A percentile compares a stretch with the other conserved stretches of the same genome.
Evolutionary conservation across 2,888 invertebrate genomes (phyloP).

Genomic region (Furcula furcula): DNA sequence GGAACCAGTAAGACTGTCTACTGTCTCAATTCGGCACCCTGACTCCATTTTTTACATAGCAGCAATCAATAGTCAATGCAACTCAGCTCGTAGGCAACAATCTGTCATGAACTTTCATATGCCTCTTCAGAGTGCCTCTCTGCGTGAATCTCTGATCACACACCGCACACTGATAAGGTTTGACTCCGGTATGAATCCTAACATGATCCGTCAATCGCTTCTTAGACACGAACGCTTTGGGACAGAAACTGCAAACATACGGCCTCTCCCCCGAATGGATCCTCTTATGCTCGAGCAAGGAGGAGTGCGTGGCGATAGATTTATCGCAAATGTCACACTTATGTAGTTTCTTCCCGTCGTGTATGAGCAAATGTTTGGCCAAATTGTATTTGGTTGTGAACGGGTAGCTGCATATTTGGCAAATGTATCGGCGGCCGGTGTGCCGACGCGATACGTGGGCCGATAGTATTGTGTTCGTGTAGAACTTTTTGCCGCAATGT

Average conservation of each 20-base stretch:
- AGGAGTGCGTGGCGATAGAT: constrained; percentile 50
- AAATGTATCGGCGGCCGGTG: constrained; percentile 58
- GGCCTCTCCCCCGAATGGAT: constrained; percentile 71
- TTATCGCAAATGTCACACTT: constrained; percentile 69
- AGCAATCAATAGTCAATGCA: too few relatives aligned
- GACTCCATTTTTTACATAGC: constrained; percentile 7
- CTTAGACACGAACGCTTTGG: constrained; percentile 62
- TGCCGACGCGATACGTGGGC: constrained; percentile 58
- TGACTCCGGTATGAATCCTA: constrained; percentile 69
- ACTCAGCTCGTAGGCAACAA: constrained; percentile 14
- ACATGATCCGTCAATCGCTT: constrained; percentile 61
- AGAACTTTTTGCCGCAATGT: constrained; percentile 72
- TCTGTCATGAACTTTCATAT: constrained; percentile 68
- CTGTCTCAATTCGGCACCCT: constrained; percentile 1
- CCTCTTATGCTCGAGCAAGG: constrained; percentile 62
- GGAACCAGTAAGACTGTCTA: too few relatives aligned
- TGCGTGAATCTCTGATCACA: constrained; percentile 70
- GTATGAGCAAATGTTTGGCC: constrained; percentile 60
- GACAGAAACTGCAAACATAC: constrained; percentile 54
- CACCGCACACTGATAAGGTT: constrained; percentile 61
- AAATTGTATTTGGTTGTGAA: constrained; percentile 69
- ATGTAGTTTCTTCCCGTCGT: constrained; percentile 61
- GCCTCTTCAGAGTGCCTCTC: constrained; percentile 64
- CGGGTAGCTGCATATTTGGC: constrained; percentile 61
- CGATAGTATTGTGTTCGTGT: constrained; percentile 51